A percentile compares a stretch with the other conserved stretches of the same genome.
Evolutionary conservation across 2,888 invertebrate species (phyloP).

Genomic region (Heliconius cydno): DNA sequence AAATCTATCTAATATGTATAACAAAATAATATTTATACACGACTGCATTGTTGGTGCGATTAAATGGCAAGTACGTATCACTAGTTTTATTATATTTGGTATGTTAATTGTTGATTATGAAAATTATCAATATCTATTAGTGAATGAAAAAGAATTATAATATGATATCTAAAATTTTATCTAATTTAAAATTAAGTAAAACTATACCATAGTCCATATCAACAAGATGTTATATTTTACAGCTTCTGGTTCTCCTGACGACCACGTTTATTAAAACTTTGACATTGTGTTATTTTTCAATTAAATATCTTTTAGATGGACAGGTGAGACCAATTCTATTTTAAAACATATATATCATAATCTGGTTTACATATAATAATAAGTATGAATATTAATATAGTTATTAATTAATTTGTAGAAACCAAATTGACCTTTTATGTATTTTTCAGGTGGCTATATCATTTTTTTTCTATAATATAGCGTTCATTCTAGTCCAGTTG

Average conservation of each 20-base stretch:
- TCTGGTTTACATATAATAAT: no score
- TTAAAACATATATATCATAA: neutral
- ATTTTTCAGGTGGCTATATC: neutral
- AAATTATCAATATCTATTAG: no score
- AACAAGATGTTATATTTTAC: constrained; percentile 1
- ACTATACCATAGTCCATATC: no score
- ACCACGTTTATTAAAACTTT: neutral
- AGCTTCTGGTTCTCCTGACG: neutral
- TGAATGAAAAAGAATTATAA: no score
- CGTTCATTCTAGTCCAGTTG: neutral
- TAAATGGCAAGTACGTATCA: constrained; percentile 23
- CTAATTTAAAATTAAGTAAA: no score
- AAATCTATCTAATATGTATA: constrained; percentile 3
- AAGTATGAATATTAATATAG: no score
- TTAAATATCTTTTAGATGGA: neutral
- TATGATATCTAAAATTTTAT: no score
- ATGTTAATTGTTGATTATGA: no score
- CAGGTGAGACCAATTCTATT: constrained; percentile 1
- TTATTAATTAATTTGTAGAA: no score
- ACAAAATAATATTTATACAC: constrained; percentile 11
- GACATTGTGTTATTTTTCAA: neutral
- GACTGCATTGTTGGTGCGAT: neutral
- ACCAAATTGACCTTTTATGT: neutral
- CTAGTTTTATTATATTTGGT: neutral
- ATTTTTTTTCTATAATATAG: neutral